Evolutionary conservation across 2,797 vertebrate genomes (phyloP), one percentile per base, ranked within the genome.

Genomic region (Gallinago stenura): DNA sequence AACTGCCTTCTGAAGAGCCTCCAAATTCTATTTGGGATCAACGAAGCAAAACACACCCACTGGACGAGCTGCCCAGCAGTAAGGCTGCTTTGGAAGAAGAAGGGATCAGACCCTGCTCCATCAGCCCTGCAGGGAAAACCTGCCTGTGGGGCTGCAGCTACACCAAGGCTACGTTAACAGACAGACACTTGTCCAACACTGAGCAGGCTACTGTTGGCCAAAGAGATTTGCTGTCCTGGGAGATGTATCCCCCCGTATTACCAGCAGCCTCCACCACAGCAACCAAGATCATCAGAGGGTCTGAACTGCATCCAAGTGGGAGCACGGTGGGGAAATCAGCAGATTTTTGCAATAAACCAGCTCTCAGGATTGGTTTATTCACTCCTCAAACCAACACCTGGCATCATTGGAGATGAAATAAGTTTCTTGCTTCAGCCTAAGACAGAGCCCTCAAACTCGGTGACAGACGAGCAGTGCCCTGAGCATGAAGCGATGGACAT

Each of bases 101-200:
- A 77, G 26, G 0, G 0, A 2, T 18, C 5, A 12, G 51, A 50
- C 5, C 16, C 16, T 69, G 82, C 51, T 48, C 64, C n/a, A 24
- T 2, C 33, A 94, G 43, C 31, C 28, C 45, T 9, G 37, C 48
- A 31, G 43, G 20, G 43, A 57, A 65, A 68, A 69, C 3, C 51
- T 54, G 0, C 13, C 80, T 4, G 9, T 2, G 15, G 31, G 70
- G 48, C 58, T 75, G 35, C 84, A 75, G 53, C 66, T n/a, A 24
- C 78, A 68, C 30, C 46, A 18, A n/a, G 48, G 69, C 11, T 66
- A 41, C 1, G 0, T 50, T 25, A 77, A 68, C 77, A 83, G 54
- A 35, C 6, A 56, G 0, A 0, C 7, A 6, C 31, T 25, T 3
- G 0, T 33, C 37, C 4, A 2, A 39, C 57, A 46, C n/a, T 0